Conservation (phyloP, 1,140 invertebrate genomes). For the Drosophila ironensis region DNA sequence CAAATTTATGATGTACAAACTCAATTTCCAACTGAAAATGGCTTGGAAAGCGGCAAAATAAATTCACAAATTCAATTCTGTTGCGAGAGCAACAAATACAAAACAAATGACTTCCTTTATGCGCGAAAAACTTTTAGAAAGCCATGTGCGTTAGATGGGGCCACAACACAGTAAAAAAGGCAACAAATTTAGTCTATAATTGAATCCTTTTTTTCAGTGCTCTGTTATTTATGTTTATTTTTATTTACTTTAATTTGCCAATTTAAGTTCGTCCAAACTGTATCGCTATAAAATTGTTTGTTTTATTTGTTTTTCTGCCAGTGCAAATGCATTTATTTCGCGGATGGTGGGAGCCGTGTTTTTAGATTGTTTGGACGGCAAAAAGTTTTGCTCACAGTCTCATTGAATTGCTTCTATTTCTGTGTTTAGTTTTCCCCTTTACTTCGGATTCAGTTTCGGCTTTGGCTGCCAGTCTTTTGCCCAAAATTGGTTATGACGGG, state of each 20-base stretch:
- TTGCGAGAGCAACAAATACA: slow-evolving; percentile 50
- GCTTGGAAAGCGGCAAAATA: slow-evolving; percentile 28
- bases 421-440: slow-evolving; percentile 1
- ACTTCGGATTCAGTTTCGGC: slow-evolving; percentile 23
- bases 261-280: no score
- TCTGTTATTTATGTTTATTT: neutral
- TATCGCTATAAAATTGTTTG: no score
- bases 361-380: slow-evolving; percentile 5
- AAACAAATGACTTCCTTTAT: slow-evolving; percentile 66
- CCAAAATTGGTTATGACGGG: slow-evolving; percentile 63
- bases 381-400: slow-evolving; percentile 63
- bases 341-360: neutral
- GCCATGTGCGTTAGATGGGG: neutral
- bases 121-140: slow-evolving; percentile 26
- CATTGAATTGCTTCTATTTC: slow-evolving; percentile 16
- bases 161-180: neutral
- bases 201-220: no score
- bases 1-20: slow-evolving; percentile 52
- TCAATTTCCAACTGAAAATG: slow-evolving; percentile 44
- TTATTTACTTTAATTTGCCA: no score
- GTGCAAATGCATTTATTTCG: slow-evolving; percentile 9
- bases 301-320: neutral
- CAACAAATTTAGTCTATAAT: neutral
- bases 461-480: slow-evolving; percentile 9
- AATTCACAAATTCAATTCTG: slow-evolving; percentile 55